These are phyloP conservation scores for Trissolcus brochymenae DNA, from an alignment of 2,888 invertebrate species.

Conservation along the genomic window DNA sequence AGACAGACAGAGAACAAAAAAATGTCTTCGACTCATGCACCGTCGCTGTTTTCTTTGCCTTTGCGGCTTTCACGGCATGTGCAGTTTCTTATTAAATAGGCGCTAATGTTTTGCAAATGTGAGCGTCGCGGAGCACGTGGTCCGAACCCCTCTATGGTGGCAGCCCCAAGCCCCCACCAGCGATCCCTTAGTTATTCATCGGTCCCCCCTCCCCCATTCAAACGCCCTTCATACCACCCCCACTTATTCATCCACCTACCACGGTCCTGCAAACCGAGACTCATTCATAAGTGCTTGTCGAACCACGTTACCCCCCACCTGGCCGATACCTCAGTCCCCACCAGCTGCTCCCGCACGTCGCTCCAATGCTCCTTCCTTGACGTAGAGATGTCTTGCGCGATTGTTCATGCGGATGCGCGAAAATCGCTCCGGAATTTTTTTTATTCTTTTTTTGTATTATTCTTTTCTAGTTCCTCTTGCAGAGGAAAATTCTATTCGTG, in stretches of 20 bases:
- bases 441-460: not conserved
- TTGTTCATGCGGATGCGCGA: not conserved
- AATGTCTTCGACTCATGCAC: too few relatives aligned
- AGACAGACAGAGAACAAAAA: too few relatives aligned
- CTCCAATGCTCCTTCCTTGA: not conserved
- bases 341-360: slow-evolving; percentile 9
- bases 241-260: slow-evolving; percentile 61
- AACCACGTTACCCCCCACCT: slow-evolving; percentile 43
- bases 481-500: too few relatives aligned
- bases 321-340: slow-evolving; percentile 56
- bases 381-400: not conserved
- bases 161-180: slow-evolving; percentile 59
- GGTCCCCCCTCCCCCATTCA: slow-evolving; percentile 46
- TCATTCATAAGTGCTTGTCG: slow-evolving; percentile 74
- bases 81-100: not conserved
- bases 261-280: slow-evolving; percentile 59
- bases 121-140: slow-evolving; percentile 67
- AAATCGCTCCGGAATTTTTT: not conserved
- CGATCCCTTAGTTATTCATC: slow-evolving; percentile 52
- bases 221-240: slow-evolving; percentile 59
- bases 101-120: slow-evolving; percentile 1
- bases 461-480: not conserved
- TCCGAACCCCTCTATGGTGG: slow-evolving; percentile 67
- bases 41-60: slow-evolving; percentile 1
- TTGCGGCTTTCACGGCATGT: not conserved